These are phyloP conservation scores for Bradypodion ventrale DNA, from an alignment of 2,797 vertebrate species.

Conservation along the genomic window DNA sequence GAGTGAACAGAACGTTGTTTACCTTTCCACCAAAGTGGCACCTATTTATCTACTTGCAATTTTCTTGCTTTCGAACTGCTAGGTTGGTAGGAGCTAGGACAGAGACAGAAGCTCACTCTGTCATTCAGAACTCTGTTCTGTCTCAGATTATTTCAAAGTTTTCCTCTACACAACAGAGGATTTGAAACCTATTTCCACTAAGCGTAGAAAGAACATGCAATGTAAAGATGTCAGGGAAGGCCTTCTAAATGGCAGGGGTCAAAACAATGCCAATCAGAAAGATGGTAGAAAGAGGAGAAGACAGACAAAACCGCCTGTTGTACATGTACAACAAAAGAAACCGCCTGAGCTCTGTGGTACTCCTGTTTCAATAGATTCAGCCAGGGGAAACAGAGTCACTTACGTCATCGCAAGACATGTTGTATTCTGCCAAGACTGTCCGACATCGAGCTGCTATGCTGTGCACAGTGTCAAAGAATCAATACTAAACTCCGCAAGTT, in stretches of 20 bases:
- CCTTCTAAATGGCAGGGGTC: too few species aligned
- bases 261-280: neutral
- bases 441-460: conserved; percentile 96
- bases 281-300: neutral
- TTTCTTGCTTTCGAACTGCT: too few species aligned
- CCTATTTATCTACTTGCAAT: too few species aligned
- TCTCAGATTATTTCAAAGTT: neutral
- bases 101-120: too few species aligned
- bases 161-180: neutral
- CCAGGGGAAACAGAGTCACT: conserved; percentile 71
- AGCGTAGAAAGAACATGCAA: too few species aligned
- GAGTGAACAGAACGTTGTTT: too few species aligned
- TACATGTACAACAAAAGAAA: too few species aligned
- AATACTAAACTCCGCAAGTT: neutral
- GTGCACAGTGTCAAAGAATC: conserved; percentile 72
- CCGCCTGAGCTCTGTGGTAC: too few species aligned
- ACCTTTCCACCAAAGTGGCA: too few species aligned
- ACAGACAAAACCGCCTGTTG: neutral
- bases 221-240: neutral
- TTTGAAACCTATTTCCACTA: too few species aligned
- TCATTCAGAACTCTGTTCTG: too few species aligned
- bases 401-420: conserved; percentile 99
- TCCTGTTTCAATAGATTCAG: neutral
- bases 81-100: too few species aligned
- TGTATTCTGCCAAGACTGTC: conserved; percentile 97